Evolutionary conservation across 1,140 invertebrate genomes (phyloP).

Genomic region (Hestina assimilis): DNA sequence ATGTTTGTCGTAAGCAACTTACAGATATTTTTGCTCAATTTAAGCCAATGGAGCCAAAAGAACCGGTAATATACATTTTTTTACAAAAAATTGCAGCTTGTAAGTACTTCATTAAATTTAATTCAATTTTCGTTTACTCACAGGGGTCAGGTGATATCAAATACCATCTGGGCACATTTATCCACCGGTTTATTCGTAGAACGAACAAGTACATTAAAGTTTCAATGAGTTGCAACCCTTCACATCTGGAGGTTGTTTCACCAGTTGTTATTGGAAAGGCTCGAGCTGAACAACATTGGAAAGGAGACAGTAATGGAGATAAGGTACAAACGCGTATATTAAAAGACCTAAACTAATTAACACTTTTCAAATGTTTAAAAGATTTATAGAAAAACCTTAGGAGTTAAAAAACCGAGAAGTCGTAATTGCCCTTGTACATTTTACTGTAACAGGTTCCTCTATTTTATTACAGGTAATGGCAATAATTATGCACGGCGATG

Average conservation of each 20-base stretch:
- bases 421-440: no score
- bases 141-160: slow-evolving; percentile 96
- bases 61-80: slow-evolving; percentile 61
- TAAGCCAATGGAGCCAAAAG: slow-evolving; percentile 85
- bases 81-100: not conserved
- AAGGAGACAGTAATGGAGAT: slow-evolving; percentile 86
- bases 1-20: slow-evolving; percentile 92
- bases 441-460: not conserved
- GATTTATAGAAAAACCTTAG: no score
- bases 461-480: slow-evolving; percentile 25
- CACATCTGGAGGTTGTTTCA: slow-evolving; percentile 93
- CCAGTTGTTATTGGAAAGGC: slow-evolving; percentile 91
- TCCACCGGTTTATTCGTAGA: slow-evolving; percentile 87
- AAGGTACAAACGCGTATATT: slow-evolving; percentile 69
- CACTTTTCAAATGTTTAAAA: no score
- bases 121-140: slow-evolving; percentile 8
- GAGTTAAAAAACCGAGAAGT: no score
- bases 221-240: slow-evolving; percentile 93
- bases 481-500: slow-evolving; percentile 52
- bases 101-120: not conserved
- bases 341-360: no score
- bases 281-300: slow-evolving; percentile 91
- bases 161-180: slow-evolving; percentile 93
- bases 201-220: slow-evolving; percentile 90
- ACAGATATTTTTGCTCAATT: slow-evolving; percentile 93